Percentiles rank a stretch among this genome's conserved stretches.
phyloP scores from a whole-genome alignment of 2,888 invertebrate species.

The Ischnus inquisitorius region DNA sequence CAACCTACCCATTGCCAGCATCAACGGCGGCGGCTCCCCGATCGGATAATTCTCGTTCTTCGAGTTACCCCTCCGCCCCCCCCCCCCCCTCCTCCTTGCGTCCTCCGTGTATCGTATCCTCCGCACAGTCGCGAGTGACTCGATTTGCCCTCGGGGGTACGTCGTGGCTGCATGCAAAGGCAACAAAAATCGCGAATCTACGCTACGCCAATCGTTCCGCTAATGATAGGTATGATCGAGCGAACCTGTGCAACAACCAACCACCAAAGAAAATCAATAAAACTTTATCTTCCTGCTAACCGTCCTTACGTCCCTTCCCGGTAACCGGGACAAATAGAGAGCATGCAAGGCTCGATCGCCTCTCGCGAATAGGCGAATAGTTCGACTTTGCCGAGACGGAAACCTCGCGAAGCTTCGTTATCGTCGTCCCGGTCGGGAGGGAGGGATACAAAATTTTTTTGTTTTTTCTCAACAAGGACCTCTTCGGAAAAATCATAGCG shows the following conservation, averaged over 20 bases:
- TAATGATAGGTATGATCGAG: constrained; percentile 68
- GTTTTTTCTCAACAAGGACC: too few relatives aligned
- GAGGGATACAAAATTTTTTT: not conserved
- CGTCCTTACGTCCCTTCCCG: not conserved
- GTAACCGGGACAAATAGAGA: not conserved
- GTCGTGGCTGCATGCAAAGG: constrained; percentile 46
- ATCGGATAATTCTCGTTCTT: constrained; percentile 56
- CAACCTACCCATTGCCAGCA: constrained; percentile 32
- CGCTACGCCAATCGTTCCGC: constrained; percentile 56
- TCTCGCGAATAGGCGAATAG: not conserved
- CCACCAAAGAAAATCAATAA: constrained; percentile 64
- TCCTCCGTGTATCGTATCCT: not conserved
- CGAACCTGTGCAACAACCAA: constrained; percentile 44
- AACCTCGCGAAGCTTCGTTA: too few relatives aligned
- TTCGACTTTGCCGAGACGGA: not conserved
- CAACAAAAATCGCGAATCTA: constrained; percentile 57
- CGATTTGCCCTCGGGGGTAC: constrained; percentile 57
- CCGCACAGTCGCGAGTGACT: constrained; percentile 3
- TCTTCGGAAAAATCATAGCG: too few relatives aligned
- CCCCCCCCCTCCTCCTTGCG: too few relatives aligned
- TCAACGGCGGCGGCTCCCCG: constrained; percentile 18
- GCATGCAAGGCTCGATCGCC: not conserved
- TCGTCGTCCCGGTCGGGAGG: not conserved
- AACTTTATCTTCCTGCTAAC: constrained; percentile 56
- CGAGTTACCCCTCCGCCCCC: too few relatives aligned